Base-by-base conservation (phyloP, 2,888 invertebrate genomes). In the Nomada goodeniana region DNA sequence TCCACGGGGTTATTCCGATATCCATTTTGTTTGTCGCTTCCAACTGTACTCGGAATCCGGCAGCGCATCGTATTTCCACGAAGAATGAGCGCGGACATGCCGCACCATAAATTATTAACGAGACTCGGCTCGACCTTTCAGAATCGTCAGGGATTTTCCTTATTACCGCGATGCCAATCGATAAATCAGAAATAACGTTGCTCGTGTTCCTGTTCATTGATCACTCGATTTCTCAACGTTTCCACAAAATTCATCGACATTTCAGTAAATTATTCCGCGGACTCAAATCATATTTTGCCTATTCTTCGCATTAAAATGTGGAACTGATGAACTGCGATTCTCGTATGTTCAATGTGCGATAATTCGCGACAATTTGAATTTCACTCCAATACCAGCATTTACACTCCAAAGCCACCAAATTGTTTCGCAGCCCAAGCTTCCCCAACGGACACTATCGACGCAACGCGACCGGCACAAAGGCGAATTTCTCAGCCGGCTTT, bases 61-160 rank as follows among this genome's bases (percentile, higher is more conserved):
- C 29, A 81, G 59, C 60, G 64, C 52, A 53, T 67, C 67, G 29
- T 3, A 11, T 42, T 68, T 74, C 77, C 7, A 4, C 20, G 42
- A 71, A 71, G 42, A 63, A 44, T n/a, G 42, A n/a, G 4, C 44
- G 36, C 42, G 42, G 65, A 70, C 57, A 73, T 23, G 52, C 61
- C 47, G 26, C 53, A 59, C 23, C 42, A 86, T 86, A 68, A 79
- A 86, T 86, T 77, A 86, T 86, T 84, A 76, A 84, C 73, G 60
- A 84, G 61, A 18, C 63, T 65, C 61, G 15, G 5, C 53, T 15
- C 53, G 52, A 23, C 76, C 81, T 86, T 86, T 57, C 47, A 0
- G 2, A 9, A 23, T 29, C 53, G 42, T 57, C 77, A 76, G 75
- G 73, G 70, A 61, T 75, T 68, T 83, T 80, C 64, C 75, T 65